Conservation (phyloP, 2,113 vertebrate genomes). For the Sphyrna mokarran region DNA sequence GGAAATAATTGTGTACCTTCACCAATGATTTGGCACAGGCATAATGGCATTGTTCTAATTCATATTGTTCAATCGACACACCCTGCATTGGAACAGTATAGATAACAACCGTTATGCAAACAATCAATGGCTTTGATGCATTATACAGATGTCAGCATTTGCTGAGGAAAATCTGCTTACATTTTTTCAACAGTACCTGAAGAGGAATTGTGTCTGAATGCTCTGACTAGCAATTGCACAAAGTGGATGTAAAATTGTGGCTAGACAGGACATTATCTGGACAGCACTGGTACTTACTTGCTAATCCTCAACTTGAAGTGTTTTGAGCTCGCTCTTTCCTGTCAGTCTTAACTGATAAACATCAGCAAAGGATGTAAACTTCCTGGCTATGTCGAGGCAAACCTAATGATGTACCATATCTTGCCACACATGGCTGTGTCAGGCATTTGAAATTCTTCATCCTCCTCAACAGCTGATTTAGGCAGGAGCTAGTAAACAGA, state of each 20-base stretch:
- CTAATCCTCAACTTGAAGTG: constrained; percentile 12
- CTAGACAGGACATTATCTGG: background rate
- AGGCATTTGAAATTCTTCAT: background rate
- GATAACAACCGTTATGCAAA: background rate
- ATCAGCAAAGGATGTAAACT: constrained; percentile 7
- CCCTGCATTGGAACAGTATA: background rate
- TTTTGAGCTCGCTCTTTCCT: background rate
- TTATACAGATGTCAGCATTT: background rate
- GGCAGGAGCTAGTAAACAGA: background rate
- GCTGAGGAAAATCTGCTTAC: background rate
- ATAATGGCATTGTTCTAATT: background rate
- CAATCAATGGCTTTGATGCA: background rate
- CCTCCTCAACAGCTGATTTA: background rate
- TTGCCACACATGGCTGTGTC: background rate
- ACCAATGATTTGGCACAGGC: background rate
- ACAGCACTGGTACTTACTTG: background rate
- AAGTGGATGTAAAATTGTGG: background rate
- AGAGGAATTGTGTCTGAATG: background rate
- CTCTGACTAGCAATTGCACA: background rate
- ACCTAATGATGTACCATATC: background rate
- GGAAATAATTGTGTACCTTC: background rate
- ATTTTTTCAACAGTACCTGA: background rate
- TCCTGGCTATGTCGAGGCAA: background rate
- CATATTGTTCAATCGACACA: background rate
- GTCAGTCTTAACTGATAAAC: background rate